A percentile compares a stretch with the other conserved stretches of the same genome.
Conservation (phyloP, 2,113 vertebrate species). For the Sinocyclocheilus grahami region DNA sequence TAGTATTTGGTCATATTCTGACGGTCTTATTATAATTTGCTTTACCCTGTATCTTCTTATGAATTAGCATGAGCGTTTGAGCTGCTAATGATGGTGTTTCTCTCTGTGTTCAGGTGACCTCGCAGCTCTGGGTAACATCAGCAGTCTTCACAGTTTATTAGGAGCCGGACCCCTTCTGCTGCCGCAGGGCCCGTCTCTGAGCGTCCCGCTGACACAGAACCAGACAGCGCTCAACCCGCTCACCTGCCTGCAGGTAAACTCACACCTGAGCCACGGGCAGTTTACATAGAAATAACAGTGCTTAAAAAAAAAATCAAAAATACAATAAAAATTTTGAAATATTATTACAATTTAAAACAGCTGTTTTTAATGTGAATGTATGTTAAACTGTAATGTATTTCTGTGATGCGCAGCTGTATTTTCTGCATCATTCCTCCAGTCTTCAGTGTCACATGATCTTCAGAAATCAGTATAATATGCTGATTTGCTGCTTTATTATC, state of each 20-base stretch:
- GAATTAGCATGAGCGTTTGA: not conserved
- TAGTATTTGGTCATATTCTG: too few relatives aligned
- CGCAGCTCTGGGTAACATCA: slow-evolving; percentile 71
- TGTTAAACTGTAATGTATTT: not conserved
- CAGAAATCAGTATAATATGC: not conserved
- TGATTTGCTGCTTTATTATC: not conserved
- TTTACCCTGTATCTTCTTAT: not conserved
- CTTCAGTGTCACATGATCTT: not conserved
- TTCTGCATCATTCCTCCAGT: too few relatives aligned
- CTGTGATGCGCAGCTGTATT: not conserved
- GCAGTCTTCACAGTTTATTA: slow-evolving; percentile 74
- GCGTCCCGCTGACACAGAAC: slow-evolving; percentile 82
- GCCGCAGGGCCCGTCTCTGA: slow-evolving; percentile 79
- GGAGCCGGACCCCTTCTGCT: slow-evolving; percentile 75
- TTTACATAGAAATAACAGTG: not conserved
- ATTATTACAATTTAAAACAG: not conserved
- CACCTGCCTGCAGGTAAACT: slow-evolving; percentile 58
- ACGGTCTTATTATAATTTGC: not conserved
- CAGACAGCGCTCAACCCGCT: slow-evolving; percentile 73
- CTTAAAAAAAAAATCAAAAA: not conserved
- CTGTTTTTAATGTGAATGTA: not conserved
- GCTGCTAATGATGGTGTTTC: not conserved
- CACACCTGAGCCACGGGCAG: slow-evolving; percentile 19
- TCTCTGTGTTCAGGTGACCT: slow-evolving; percentile 77
- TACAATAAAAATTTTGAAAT: not conserved